A percentile compares a stretch with the other conserved stretches of the same genome.
Evolutionary conservation across 1,140 invertebrate species (phyloP).

Genomic region (Drosophila melanica): DNA sequence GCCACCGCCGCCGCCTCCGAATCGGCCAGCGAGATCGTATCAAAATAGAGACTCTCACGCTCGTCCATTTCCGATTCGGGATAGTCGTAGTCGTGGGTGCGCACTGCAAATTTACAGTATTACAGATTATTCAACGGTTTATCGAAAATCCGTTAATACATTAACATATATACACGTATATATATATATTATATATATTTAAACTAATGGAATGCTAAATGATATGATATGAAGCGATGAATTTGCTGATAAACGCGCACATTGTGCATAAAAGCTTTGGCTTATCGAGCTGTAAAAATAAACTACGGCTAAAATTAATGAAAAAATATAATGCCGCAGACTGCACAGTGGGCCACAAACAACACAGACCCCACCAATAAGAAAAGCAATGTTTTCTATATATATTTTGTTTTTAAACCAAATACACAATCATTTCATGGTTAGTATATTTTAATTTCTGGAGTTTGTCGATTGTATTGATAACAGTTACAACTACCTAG

Average conservation of each 20-base stretch:
- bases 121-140: constrained; percentile 43
- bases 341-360: constrained; percentile 8
- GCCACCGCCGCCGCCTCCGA: constrained; percentile 76
- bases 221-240: background rate
- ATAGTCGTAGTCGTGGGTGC: constrained; percentile 82
- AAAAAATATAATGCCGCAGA: background rate
- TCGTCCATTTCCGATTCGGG: constrained; percentile 83
- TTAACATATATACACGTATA: background rate
- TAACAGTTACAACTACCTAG: too few relatives aligned
- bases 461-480: too few relatives aligned
- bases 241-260: constrained; percentile 12
- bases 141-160: background rate
- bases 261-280: constrained; percentile 2
- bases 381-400: too few relatives aligned
- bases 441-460: too few relatives aligned
- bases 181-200: background rate
- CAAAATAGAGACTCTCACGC: constrained; percentile 81
- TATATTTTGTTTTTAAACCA: too few relatives aligned
- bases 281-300: constrained; percentile 33
- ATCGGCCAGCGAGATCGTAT: constrained; percentile 82
- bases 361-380: background rate
- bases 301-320: constrained; percentile 1
- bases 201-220: background rate
- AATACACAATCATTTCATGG: too few relatives aligned
- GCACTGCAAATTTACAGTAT: constrained; percentile 64